phyloP scores from a whole-genome alignment of 2,888 invertebrate species.

The Ramazzottius varieornatus region DNA sequence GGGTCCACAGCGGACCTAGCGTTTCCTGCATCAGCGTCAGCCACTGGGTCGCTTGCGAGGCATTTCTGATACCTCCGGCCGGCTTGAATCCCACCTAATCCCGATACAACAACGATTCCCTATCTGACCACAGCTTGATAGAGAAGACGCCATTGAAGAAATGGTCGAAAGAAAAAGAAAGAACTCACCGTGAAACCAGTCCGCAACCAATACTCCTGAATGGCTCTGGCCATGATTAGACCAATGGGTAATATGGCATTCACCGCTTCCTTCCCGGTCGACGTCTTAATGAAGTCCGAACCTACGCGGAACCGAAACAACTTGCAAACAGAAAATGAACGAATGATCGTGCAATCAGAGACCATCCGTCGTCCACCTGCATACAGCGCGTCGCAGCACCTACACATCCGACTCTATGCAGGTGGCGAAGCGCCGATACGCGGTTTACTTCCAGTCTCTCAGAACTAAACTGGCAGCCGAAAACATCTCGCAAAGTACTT shows the following conservation, averaged over 20 bases:
- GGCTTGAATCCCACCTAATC: constrained; percentile 80
- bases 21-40: constrained; percentile 51
- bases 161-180: not conserved
- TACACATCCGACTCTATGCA: no score
- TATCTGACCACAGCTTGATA: not conserved
- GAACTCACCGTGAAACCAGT: constrained; percentile 32
- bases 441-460: no score
- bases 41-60: constrained; percentile 61
- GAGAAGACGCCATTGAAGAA: not conserved
- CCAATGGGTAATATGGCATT: constrained; percentile 79
- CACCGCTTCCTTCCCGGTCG: constrained; percentile 67
- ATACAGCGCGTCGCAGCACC: no score
- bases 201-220: constrained; percentile 41
- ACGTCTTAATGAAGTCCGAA: constrained; percentile 91
- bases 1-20: constrained; percentile 61
- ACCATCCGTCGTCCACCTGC: no score
- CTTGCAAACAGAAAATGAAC: not conserved
- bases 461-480: no score
- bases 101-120: not conserved
- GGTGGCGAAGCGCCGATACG: no score
- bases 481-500: no score
- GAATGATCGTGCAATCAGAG: no score
- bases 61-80: constrained; percentile 74
- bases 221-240: constrained; percentile 75
- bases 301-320: constrained; percentile 35